Conservation (phyloP, 2,797 vertebrate genomes). For the Eulemur rubriventer region DNA sequence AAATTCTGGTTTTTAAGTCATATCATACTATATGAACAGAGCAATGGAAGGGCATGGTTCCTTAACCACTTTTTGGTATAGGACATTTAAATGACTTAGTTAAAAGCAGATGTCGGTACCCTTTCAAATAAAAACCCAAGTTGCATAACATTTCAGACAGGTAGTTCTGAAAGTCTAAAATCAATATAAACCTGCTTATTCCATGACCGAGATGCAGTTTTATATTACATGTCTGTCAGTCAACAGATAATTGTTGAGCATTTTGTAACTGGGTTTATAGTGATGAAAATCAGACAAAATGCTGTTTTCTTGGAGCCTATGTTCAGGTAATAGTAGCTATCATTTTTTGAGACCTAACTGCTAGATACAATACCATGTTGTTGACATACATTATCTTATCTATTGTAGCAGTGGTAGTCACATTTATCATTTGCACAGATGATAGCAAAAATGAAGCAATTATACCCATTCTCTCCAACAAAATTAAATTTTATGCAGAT, state of each 20-base stretch:
- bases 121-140: background rate
- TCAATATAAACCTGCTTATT: background rate
- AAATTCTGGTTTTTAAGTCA: background rate
- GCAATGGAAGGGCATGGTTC: background rate
- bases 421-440: background rate
- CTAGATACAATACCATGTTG: background rate
- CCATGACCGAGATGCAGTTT: background rate
- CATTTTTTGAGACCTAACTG: background rate
- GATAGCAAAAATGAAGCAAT: background rate
- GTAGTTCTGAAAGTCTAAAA: background rate
- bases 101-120: background rate
- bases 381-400: background rate
- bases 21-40: background rate
- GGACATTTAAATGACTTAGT: background rate
- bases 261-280: background rate
- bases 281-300: background rate
- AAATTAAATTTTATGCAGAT: background rate
- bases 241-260: background rate
- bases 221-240: background rate
- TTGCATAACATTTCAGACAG: background rate
- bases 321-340: background rate
- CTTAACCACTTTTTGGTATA: background rate
- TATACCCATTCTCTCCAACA: background rate
- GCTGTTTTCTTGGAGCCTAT: background rate
- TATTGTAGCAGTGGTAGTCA: background rate